Conservation (phyloP, 2,888 invertebrate species). For the Cephonodes hylas region DNA sequence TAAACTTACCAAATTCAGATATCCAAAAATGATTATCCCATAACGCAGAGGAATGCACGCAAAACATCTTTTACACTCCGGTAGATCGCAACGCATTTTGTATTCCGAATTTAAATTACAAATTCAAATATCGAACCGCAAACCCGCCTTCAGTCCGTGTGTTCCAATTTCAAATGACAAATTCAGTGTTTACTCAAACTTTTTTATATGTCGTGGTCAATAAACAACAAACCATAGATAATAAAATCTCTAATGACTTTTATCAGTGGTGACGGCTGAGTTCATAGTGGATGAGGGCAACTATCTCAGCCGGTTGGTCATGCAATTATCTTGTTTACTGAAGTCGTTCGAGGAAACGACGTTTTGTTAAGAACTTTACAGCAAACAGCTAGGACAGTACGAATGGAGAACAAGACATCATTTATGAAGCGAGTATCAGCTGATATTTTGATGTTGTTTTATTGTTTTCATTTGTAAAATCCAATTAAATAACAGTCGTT, state of each 20-base stretch:
- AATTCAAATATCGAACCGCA: no score
- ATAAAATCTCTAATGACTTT: background rate
- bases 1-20: slow-evolving; percentile 36
- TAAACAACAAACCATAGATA: background rate
- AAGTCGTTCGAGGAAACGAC: slow-evolving; percentile 19
- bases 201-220: background rate
- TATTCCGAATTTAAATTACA: no score
- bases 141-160: no score
- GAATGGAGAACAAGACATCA: no score
- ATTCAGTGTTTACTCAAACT: no score
- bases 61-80: slow-evolving; percentile 47
- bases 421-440: no score
- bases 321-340: slow-evolving; percentile 30
- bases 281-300: background rate
- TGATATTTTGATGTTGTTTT: no score
- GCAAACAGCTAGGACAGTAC: slow-evolving; percentile 4
- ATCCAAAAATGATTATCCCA: slow-evolving; percentile 49
- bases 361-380: slow-evolving; percentile 25
- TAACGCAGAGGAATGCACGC: slow-evolving; percentile 47
- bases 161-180: no score
- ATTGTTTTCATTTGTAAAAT: no score
- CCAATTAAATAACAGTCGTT: no score
- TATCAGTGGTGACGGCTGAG: background rate
- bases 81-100: slow-evolving; percentile 45
- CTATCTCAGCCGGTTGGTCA: background rate